Evolutionary conservation across 2,113 vertebrate genomes (phyloP), one percentile per base, ranked within the genome.

Genomic region (Tragelaphus scriptus): DNA sequence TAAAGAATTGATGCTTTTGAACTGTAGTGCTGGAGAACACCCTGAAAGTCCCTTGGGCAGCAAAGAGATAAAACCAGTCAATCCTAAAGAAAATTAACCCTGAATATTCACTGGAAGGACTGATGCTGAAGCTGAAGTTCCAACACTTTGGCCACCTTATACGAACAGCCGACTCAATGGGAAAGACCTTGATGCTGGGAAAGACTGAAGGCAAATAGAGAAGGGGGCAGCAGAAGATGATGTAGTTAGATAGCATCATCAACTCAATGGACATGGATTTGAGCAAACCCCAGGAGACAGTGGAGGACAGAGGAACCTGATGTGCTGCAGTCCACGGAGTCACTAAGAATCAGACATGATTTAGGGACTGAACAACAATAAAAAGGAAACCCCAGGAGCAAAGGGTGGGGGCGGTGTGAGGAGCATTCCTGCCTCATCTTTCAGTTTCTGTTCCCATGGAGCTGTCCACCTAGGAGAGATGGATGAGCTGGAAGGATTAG

Each of bases 91-190:
- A 71, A 40, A 71, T 40, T 36, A 71, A 21, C 21, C 19, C n/a
- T 71, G n/a, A 25, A 75, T 40, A 75, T 75, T 75, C 36, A 75
- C 6, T 77, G 21, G 21, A 77, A 77, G 40, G 68, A 68, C 63
- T 68, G 65, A 71, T 36, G 71, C 11, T 75, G 23, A 77, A 44
- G 71, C 11, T 77, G 36, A 77, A 77, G 36, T 25, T 44, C 36
- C 36, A 44, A 14, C 2, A 77, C 36, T 77, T 77, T 77, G 11
- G 21, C 36, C 21, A 44, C 36, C 21, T 75, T 6, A 44, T 77
- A 14, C 1, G 1, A 77, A 44, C 0, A 44, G 71, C 36, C 0
- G 1, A 44, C 36, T 77, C 36, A 77, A 14, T 77, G 23, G 11
- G 23, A 77, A 77, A 44, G 11, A 44, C 11, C 12, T 23, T 14